These are phyloP conservation scores for Podiceps cristatus DNA, from an alignment of 2,113 vertebrate species.

Conservation along the genomic window DNA sequence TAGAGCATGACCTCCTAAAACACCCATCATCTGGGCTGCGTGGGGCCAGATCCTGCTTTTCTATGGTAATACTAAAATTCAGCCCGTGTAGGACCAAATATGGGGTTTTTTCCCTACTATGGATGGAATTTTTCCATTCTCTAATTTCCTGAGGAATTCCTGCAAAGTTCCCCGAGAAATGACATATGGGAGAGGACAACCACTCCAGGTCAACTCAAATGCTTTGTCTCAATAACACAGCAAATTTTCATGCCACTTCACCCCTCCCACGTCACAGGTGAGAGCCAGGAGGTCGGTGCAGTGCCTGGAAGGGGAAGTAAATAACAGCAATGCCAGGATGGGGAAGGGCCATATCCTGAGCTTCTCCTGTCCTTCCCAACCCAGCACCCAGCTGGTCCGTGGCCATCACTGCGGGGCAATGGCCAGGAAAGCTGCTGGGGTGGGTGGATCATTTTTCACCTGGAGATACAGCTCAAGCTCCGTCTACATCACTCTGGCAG, in stretches of 20 bases:
- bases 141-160: constrained; percentile 2
- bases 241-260: not conserved
- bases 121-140: not conserved
- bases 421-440: not conserved
- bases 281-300: accelerated
- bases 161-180: not conserved
- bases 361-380: not conserved
- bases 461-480: constrained; percentile 43
- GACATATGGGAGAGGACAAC: not conserved
- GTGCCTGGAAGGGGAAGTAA: not conserved
- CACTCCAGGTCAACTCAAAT: not conserved
- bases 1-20: not conserved
- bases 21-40: not conserved
- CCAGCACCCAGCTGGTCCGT: not conserved
- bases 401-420: not conserved
- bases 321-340: not conserved
- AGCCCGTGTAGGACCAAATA: not conserved
- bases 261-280: accelerated
- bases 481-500: not conserved
- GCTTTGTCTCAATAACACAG: not conserved
- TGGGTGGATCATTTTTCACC: constrained; percentile 37
- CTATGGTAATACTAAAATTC: not conserved
- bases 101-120: not conserved
- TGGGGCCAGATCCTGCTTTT: not conserved
- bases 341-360: not conserved